Conservation (phyloP, 1,140 invertebrate species). For the Sycophaga agraensis region DNA sequence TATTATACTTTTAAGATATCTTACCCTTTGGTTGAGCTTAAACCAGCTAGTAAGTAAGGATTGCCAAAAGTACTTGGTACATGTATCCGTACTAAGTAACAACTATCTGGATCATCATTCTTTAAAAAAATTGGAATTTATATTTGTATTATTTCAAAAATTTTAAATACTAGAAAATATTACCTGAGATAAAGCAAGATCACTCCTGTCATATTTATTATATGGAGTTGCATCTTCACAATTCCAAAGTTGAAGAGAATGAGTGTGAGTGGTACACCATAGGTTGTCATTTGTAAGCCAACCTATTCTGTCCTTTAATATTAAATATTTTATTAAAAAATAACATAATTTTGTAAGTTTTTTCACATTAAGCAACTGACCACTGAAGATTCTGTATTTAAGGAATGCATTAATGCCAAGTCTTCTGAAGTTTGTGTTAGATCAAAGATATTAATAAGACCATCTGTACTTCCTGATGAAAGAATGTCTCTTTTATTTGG, state of each 20-base stretch:
- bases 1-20: conserved; percentile 1
- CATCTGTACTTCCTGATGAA: conserved; percentile 78
- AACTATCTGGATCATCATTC: conserved; percentile 64
- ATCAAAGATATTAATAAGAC: conserved; percentile 84
- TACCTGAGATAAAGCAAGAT: conserved; percentile 39
- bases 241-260: conserved; percentile 73
- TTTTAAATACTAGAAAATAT: neutral
- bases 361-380: conserved; percentile 51
- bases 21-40: conserved; percentile 62
- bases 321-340: conserved; percentile 14
- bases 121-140: conserved; percentile 37
- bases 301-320: conserved; percentile 50
- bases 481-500: conserved; percentile 68
- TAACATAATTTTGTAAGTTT: neutral
- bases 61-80: conserved; percentile 38
- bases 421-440: conserved; percentile 75
- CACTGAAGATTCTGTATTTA: conserved; percentile 84
- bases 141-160: conserved; percentile 3
- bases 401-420: conserved; percentile 74
- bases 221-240: conserved; percentile 63
- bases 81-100: conserved; percentile 64
- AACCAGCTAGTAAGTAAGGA: conserved; percentile 65
- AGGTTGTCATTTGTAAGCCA: conserved; percentile 58
- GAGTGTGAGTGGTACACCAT: conserved; percentile 70
- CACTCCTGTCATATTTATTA: conserved; percentile 60